Evolutionary conservation across 2,888 invertebrate genomes (phyloP).

Genomic region (Prionchulus punctatus): DNA sequence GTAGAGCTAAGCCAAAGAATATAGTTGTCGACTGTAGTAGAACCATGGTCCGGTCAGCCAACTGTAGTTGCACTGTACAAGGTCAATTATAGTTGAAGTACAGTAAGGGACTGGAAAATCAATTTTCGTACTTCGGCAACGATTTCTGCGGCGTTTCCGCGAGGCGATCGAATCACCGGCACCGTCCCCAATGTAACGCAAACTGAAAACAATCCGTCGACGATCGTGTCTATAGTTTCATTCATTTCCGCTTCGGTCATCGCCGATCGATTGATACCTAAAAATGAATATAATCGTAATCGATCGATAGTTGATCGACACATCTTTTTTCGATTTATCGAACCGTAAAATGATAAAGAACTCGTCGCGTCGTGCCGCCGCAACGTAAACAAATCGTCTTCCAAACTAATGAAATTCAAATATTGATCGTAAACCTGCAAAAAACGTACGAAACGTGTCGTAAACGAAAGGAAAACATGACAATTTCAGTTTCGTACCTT

Average conservation of each 20-base stretch:
- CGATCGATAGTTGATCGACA: neutral
- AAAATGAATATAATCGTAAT: slow-evolving; percentile 21
- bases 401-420: slow-evolving; percentile 88
- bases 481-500: slow-evolving; percentile 44
- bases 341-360: slow-evolving; percentile 75
- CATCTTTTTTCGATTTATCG: slow-evolving; percentile 13
- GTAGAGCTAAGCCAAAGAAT: slow-evolving; percentile 1
- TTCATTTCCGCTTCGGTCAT: slow-evolving; percentile 91
- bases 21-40: too few relatives aligned
- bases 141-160: slow-evolving; percentile 95
- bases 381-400: slow-evolving; percentile 77
- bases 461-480: neutral
- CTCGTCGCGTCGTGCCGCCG: slow-evolving; percentile 74
- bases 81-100: neutral
- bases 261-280: slow-evolving; percentile 79
- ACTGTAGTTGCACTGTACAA: neutral
- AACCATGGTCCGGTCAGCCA: too few relatives aligned
- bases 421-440: slow-evolving; percentile 81
- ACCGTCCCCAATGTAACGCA: slow-evolving; percentile 86
- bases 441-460: too few relatives aligned
- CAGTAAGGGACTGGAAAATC: neutral
- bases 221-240: slow-evolving; percentile 73
- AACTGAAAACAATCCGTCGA: slow-evolving; percentile 88
- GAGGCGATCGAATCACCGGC: slow-evolving; percentile 75
- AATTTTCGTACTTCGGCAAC: slow-evolving; percentile 53